Evolutionary conservation across 1,140 invertebrate genomes (phyloP).

Genomic region (Scaptomyza pallida): DNA sequence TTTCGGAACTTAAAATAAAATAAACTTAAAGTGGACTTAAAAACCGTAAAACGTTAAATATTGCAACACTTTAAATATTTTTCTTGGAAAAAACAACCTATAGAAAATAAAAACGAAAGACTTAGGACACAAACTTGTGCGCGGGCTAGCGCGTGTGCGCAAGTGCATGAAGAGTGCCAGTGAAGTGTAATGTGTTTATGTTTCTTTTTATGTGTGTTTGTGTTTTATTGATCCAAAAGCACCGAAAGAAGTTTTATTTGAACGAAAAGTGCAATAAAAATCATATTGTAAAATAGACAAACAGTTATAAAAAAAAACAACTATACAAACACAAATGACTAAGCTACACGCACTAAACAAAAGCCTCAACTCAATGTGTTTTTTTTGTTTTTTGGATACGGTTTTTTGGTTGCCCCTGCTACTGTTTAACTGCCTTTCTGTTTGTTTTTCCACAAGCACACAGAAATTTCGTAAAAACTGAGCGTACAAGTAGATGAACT

Average conservation of each 20-base stretch:
- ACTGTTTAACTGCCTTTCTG: conserved; percentile 54
- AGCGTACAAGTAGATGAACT: conserved; percentile 24
- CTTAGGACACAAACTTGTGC: conserved; percentile 71
- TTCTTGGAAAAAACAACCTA: conserved; percentile 16
- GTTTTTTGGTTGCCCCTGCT: conserved; percentile 31
- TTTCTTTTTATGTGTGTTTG: conserved; percentile 19
- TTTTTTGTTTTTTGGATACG: not conserved
- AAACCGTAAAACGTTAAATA: too few species aligned
- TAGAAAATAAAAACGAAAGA: conserved; percentile 54
- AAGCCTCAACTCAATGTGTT: conserved; percentile 11
- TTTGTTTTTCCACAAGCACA: conserved; percentile 54
- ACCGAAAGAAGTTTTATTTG: conserved; percentile 33
- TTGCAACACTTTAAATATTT: conserved; percentile 14
- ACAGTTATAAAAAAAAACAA: conserved; percentile 1
- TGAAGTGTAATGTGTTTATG: conserved; percentile 28
- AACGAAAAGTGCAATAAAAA: conserved; percentile 46
- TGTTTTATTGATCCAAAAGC: conserved; percentile 39
- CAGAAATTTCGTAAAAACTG: conserved; percentile 32
- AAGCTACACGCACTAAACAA: conserved; percentile 22
- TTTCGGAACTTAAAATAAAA: not conserved
- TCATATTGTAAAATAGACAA: conserved; percentile 8
- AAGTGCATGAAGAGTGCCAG: conserved; percentile 59
- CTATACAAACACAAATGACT: conserved; percentile 1
- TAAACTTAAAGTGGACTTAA: too few species aligned
- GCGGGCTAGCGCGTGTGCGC: conserved; percentile 46